Base-by-base conservation (phyloP, 1,140 invertebrate genomes). In the Drosophila nebulosa region DNA sequence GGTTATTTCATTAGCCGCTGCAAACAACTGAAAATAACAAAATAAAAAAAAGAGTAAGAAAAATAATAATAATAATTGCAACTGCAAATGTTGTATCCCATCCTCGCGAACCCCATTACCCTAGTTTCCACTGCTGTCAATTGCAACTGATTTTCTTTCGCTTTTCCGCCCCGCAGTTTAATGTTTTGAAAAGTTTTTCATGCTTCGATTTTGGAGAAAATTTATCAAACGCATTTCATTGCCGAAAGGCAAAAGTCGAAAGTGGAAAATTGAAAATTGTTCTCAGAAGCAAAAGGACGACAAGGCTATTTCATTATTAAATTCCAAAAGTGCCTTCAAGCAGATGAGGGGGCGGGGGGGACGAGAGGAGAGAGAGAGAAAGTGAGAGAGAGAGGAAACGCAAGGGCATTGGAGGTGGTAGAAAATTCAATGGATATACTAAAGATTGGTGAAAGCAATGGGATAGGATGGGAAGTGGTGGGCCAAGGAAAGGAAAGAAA, bases 301-400 rank as follows among this genome's bases (percentile, higher is more conserved):
- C 35, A 39, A 69, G 81, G 83, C 81, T 86, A 85, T 85, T 85
- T 85, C 83, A 86, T 85, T 85, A 85, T 81, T 85, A 85, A 86
- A 85, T 85, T 85, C 81, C 81, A 65, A 86, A 81, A 63, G 67
- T 63, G 69, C 81, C 78, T 46, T 46, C 39, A 3, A 46, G 39
- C 26, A n/a, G 32, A 32, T 0, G n/a, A 1, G 18, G 16, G 46
- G 36, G n/a, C n/a, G n/a, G n/a, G n/a, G n/a, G n/a, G n/a, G n/a
- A n/a, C n/a, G n/a, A n/a, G n/a, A 12, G 6, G 26, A 30, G 21
- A 7, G 3, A 39, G 27, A 21, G 39, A 74, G 32, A 7, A n/a
- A 26, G 42, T 0, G 27, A 0, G n/a, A 9, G 7, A 16, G 36
- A 39, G 16, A 9, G 35, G 24, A 24, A 12, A n/a, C n/a, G n/a